phyloP scores from a whole-genome alignment of 2,888 invertebrate genomes.

The Callyntrura sp. region DNA sequence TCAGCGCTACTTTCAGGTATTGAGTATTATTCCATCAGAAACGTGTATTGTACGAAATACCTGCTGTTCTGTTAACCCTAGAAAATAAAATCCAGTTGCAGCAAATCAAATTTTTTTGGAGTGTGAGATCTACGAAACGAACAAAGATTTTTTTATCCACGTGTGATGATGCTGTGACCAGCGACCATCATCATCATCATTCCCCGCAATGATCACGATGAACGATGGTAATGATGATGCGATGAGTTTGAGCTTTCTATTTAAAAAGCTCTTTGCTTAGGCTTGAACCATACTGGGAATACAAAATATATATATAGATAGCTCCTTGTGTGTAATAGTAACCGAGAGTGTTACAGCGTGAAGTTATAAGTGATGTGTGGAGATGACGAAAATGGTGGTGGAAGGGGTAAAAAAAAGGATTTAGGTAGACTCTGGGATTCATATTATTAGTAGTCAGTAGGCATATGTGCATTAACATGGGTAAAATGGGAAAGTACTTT shows the following conservation, averaged over 20 bases:
- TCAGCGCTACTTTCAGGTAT: no score
- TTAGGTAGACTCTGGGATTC: not conserved
- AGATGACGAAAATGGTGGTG: not conserved
- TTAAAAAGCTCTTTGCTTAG: no score
- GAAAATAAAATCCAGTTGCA: no score
- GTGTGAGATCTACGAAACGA: not conserved
- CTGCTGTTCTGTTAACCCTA: no score
- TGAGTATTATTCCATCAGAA: no score
- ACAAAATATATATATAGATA: not conserved
- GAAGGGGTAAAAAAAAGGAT: slow-evolving; percentile 22
- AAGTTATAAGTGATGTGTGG: slow-evolving; percentile 18
- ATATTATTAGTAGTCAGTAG: not conserved
- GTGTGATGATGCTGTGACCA: slow-evolving; percentile 52
- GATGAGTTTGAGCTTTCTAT: not conserved
- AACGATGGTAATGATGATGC: not conserved
- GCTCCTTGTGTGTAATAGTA: not conserved
- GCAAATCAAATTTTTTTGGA: not conserved
- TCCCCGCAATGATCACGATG: not conserved
- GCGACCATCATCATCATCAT: no score
- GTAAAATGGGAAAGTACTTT: not conserved
- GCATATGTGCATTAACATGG: not conserved
- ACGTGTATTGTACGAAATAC: no score
- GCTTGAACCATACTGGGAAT: not conserved
- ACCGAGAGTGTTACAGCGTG: slow-evolving; percentile 19
- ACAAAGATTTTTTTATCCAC: slow-evolving; percentile 61